Percentiles rank a stretch among this genome's conserved stretches.
phyloP scores from a whole-genome alignment of 2,888 invertebrate species.

The Tortrix viridana region DNA sequence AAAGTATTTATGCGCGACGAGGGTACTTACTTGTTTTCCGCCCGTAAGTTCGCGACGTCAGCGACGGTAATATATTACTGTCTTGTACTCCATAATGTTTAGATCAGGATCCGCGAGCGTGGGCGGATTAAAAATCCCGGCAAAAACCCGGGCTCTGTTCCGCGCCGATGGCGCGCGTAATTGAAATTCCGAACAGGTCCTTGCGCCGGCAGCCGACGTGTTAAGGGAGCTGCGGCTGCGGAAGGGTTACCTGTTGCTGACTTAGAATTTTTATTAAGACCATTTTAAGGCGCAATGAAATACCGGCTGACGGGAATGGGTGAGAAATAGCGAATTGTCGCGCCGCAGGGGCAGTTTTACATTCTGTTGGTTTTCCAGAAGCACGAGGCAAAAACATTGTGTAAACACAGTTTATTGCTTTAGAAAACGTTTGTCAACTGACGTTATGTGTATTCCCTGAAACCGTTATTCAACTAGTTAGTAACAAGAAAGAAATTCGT shows the following conservation, averaged over 20 bases:
- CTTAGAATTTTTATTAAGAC: background rate
- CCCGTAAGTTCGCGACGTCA: too few species aligned
- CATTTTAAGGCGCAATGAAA: background rate
- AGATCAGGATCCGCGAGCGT: conserved; percentile 23
- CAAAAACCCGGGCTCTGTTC: conserved; percentile 16
- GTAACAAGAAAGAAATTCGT: too few species aligned
- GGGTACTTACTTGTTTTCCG: too few species aligned
- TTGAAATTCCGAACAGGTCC: conserved; percentile 25
- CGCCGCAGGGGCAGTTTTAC: too few species aligned
- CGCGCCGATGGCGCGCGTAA: conserved; percentile 30
- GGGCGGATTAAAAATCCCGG: conserved; percentile 9
- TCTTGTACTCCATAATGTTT: conserved; percentile 11
- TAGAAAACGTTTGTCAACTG: too few species aligned
- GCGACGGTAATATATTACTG: background rate
- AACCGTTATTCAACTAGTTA: too few species aligned
- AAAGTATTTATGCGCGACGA: too few species aligned
- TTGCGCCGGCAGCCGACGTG: background rate
- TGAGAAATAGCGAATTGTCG: too few species aligned
- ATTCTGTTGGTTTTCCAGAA: too few species aligned
- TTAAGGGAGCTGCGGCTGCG: background rate
- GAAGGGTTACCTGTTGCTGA: conserved; percentile 17
- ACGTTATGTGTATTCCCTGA: too few species aligned
- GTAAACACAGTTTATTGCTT: too few species aligned
- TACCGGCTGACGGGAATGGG: background rate
- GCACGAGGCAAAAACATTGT: too few species aligned